Evolutionary conservation across 64 coral and sea anemone species (phyloP), one percentile per base, ranked within the genome.

Genomic region (Dendronephthya gigantea): DNA sequence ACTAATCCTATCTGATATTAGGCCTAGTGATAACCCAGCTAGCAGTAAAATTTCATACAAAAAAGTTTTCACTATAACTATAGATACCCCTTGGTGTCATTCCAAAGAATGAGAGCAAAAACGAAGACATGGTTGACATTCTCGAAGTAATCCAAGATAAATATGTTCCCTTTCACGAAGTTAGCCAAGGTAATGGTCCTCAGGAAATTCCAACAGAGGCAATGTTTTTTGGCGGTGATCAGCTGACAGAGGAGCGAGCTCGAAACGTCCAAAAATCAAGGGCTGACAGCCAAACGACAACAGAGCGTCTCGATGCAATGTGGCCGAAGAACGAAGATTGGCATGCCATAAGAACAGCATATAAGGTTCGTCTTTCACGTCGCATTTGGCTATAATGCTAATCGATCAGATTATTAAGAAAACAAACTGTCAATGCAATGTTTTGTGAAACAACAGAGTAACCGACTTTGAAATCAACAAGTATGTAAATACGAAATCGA

Each of bases 91-190:
- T 91, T 83, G 85, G 88, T n/a, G 58, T 40, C 35, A 39, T 91
- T 55, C 81, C 85, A 91, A 91, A 88, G 81, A 91, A 84, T 81
- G 90, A 91, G 40, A 92, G 50, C 82, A 19, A 84, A 28, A 92
- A 92, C 85, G 90, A 92, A 28, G 90, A 92, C 62, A 92, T 88
- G 90, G 62, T 92, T 39, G 86, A 92, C 82, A 92, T 92, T 16
- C 9, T 92, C 22, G 90, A 92, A 88, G 85, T 45, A 31, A 27
- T 92, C 29, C 90, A 92, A 40, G 66, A 43, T 47, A 41, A 75
- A 39, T 92, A 88, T 88, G 90, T 92, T 9, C 86, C 90, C 27
- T 58, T 58, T 58, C 13, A 58, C 12, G 22, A 88, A 76, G 41
- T 41, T 90, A 23, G 11, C 40, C 35, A 84, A 68, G 48, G 2